A percentile compares a stretch with the other conserved stretches of the same genome.
These are phyloP conservation scores for Anastrepha obliqua DNA, from an alignment of 1,140 invertebrate species.

Conservation along the genomic window DNA sequence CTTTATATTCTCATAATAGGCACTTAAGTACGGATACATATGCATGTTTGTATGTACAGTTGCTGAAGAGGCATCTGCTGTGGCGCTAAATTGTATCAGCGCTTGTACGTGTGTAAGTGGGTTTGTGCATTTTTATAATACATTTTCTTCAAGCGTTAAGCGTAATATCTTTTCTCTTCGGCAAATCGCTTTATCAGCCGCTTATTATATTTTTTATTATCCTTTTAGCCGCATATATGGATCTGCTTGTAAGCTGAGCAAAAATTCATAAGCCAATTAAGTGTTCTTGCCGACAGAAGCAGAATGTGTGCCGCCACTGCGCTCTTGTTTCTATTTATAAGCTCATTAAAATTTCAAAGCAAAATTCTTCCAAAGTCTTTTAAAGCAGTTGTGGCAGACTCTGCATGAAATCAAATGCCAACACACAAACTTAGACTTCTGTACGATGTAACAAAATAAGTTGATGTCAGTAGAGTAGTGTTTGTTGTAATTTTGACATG, in stretches of 20 bases:
- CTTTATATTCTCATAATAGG: conserved; percentile 15
- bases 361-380: not conserved
- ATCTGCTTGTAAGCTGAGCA: not conserved
- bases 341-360: not conserved
- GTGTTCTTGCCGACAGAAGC: not conserved
- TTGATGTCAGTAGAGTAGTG: too few relatives aligned
- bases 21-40: conserved; percentile 2
- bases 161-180: not conserved
- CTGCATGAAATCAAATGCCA: too few relatives aligned
- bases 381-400: not conserved
- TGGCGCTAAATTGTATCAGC: not conserved
- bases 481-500: too few relatives aligned
- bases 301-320: not conserved
- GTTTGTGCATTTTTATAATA: not conserved
- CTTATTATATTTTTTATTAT: conserved; percentile 11
- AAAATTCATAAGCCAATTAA: not conserved
- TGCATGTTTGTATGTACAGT: not conserved
- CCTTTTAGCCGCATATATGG: not conserved
- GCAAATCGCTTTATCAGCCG: not conserved
- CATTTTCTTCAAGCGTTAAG: not conserved
- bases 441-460: too few relatives aligned
- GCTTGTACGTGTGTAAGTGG: too few relatives aligned
- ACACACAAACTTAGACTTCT: too few relatives aligned
- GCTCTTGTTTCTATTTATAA: not conserved
- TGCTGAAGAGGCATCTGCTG: not conserved